phyloP scores from a whole-genome alignment of 1,140 invertebrate genomes.

The Tyrophagus putrescentiae region DNA sequence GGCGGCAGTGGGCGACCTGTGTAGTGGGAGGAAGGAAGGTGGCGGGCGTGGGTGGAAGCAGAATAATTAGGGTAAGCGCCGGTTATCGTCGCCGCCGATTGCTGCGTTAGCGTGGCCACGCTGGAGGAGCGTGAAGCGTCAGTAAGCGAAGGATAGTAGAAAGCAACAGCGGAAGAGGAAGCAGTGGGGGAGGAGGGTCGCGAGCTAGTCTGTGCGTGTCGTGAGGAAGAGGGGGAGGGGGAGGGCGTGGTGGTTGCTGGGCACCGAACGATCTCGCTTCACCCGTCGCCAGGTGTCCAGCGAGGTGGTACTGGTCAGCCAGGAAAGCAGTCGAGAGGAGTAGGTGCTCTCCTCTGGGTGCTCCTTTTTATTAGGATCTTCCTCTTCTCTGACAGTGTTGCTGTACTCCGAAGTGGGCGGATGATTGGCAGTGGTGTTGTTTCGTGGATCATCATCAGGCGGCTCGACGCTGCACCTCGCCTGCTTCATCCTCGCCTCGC shows the following conservation, averaged over 20 bases:
- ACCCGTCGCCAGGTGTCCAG: neutral
- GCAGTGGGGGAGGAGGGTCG: neutral
- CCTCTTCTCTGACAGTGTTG: neutral
- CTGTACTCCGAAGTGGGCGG: neutral
- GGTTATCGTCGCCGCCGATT: no score
- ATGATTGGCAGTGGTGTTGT: neutral
- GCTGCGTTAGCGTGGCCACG: neutral
- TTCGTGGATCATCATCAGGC: neutral
- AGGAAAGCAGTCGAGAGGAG: slow-evolving; percentile 1
- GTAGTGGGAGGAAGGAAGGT: neutral
- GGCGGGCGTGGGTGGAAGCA: no score
- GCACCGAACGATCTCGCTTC: neutral
- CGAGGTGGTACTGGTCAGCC: neutral
- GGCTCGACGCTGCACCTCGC: neutral
- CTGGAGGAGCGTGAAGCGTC: neutral
- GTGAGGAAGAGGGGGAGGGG: neutral
- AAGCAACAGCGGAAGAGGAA: neutral
- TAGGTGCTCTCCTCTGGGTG: neutral
- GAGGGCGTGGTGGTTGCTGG: slow-evolving; percentile 4
- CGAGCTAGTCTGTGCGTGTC: neutral
- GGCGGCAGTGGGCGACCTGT: slow-evolving; percentile 9
- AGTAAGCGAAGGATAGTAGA: neutral
- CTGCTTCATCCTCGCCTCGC: neutral
- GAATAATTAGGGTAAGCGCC: no score
- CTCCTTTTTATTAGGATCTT: no score